Percentiles rank a stretch among this genome's conserved stretches.
phyloP scores from a whole-genome alignment of 2,888 invertebrate genomes.

The Lasioglossum lativentre region DNA sequence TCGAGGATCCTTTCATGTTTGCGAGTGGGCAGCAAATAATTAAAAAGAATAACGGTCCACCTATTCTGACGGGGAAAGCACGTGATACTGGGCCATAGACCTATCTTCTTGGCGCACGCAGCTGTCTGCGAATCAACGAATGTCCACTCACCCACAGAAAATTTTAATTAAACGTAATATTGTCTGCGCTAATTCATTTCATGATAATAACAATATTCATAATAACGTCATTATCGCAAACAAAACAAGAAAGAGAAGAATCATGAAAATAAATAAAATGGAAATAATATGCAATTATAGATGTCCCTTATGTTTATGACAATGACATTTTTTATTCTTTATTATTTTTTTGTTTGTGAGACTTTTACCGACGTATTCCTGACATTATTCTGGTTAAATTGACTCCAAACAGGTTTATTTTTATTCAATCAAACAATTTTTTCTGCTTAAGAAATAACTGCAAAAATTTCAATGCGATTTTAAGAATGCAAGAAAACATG shows the following conservation, averaged over 20 bases:
- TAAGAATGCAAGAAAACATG: no score
- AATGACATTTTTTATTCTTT: no score
- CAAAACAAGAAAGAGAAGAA: neutral
- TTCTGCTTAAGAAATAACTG: no score
- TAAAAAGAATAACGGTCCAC: slow-evolving; percentile 53
- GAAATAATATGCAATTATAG: neutral
- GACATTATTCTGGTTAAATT: no score
- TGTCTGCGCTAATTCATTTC: neutral
- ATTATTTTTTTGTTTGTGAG: no score
- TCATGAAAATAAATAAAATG: neutral
- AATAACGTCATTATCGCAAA: neutral
- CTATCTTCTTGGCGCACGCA: neutral
- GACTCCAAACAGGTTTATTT: no score
- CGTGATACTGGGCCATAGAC: slow-evolving; percentile 9
- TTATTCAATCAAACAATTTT: no score
- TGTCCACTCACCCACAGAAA: neutral
- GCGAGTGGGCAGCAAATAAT: slow-evolving; percentile 43
- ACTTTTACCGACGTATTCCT: no score
- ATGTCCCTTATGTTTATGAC: no score
- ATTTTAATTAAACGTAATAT: slow-evolving; percentile 1
- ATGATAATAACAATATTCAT: neutral
- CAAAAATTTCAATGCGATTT: no score
- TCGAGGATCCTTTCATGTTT: slow-evolving; percentile 48
- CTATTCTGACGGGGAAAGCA: slow-evolving; percentile 25
- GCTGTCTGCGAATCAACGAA: neutral